Conservation (phyloP, 2,888 invertebrate genomes). For the Carpatolechia fugitivella region DNA sequence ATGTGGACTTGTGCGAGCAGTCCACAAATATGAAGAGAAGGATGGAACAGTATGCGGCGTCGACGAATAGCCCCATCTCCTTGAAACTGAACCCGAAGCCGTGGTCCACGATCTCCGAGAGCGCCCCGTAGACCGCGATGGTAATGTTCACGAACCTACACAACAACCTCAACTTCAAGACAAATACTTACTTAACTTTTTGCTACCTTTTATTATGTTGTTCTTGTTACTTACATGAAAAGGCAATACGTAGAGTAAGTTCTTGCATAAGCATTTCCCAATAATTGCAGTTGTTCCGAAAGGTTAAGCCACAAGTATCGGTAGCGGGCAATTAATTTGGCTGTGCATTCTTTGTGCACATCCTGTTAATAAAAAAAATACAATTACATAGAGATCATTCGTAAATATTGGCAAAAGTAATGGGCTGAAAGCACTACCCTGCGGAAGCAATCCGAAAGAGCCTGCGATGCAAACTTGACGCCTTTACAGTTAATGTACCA, state of each 20-base stretch:
- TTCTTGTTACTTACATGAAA: slow-evolving; percentile 78
- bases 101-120: slow-evolving; percentile 83
- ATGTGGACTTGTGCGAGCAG: slow-evolving; percentile 82
- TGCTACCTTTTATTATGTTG: no score
- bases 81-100: slow-evolving; percentile 83
- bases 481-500: slow-evolving; percentile 86
- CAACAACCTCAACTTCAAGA: no score
- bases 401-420: not conserved
- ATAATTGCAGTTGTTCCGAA: slow-evolving; percentile 81
- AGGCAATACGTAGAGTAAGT: slow-evolving; percentile 83
- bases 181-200: no score
- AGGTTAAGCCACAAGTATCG: slow-evolving; percentile 82
- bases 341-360: slow-evolving; percentile 74
- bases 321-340: slow-evolving; percentile 80
- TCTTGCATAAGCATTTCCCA: slow-evolving; percentile 83
- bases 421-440: slow-evolving; percentile 45
- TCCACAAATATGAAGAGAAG: slow-evolving; percentile 83
- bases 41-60: slow-evolving; percentile 79
- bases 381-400: not conserved
- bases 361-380: slow-evolving; percentile 57
- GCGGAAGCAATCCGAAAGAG: slow-evolving; percentile 74
- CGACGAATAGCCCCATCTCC: slow-evolving; percentile 83
- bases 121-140: slow-evolving; percentile 82
- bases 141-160: slow-evolving; percentile 83
- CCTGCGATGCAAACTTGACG: slow-evolving; percentile 81